Conservation (phyloP, 2,888 invertebrate genomes). For the Acheta domesticus region DNA sequence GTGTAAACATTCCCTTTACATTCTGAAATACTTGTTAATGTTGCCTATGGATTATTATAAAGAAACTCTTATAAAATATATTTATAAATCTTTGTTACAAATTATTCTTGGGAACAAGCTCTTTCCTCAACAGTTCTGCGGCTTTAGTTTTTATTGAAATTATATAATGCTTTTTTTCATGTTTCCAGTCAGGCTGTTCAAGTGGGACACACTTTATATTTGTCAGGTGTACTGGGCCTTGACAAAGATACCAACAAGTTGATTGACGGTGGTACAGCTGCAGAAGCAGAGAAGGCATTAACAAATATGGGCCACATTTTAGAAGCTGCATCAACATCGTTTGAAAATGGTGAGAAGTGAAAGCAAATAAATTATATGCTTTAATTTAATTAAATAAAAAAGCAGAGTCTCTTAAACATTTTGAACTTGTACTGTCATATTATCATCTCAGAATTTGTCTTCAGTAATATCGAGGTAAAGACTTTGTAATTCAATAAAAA, state of each 20-base stretch:
- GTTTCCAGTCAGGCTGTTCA: conserved; percentile 77
- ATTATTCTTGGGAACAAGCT: not conserved
- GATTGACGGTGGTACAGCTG: conserved; percentile 70
- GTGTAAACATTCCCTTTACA: too few species aligned
- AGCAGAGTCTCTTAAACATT: too few species aligned
- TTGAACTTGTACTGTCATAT: too few species aligned
- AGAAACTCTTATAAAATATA: too few species aligned
- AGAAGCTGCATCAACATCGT: conserved; percentile 67
- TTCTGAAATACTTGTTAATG: too few species aligned
- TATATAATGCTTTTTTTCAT: conserved; percentile 27
- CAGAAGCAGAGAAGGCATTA: conserved; percentile 72
- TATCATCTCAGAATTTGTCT: too few species aligned
- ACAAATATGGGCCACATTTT: conserved; percentile 74
- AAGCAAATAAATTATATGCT: not conserved
- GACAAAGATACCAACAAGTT: conserved; percentile 65
- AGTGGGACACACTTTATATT: conserved; percentile 76
- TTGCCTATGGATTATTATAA: too few species aligned
- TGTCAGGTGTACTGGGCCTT: conserved; percentile 83
- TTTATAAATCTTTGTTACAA: too few species aligned
- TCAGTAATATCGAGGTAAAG: too few species aligned
- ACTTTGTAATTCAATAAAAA: too few species aligned
- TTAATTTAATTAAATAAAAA: not conserved
- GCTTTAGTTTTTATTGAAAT: too few species aligned
- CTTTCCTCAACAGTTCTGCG: not conserved
- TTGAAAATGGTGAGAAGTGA: conserved; percentile 52